Evolutionary conservation across 2,797 vertebrate species (phyloP).

Genomic region (Chelon auratus): DNA sequence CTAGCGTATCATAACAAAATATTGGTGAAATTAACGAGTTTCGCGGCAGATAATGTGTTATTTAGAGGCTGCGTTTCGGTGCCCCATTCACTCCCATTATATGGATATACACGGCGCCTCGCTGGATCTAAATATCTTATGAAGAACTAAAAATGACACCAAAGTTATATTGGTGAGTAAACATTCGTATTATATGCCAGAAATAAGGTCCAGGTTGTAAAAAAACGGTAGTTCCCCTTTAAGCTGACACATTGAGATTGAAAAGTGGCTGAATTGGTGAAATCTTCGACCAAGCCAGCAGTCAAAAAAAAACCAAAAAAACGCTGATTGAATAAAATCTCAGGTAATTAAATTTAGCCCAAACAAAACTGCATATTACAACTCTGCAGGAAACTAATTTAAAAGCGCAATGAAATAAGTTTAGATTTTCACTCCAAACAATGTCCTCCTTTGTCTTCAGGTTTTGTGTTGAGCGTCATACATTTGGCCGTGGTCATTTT

Average conservation of each 20-base stretch:
- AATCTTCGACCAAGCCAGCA: neutral
- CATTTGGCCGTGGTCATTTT: conserved; percentile 52
- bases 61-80: too few relatives aligned
- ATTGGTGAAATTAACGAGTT: too few relatives aligned
- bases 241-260: neutral
- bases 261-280: conserved; percentile 10
- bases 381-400: neutral
- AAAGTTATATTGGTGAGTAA: too few relatives aligned
- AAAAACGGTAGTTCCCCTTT: too few relatives aligned
- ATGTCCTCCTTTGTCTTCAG: conserved; percentile 23
- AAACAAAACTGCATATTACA: conserved; percentile 2
- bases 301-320: conserved; percentile 2
- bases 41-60: too few relatives aligned
- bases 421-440: conserved; percentile 16
- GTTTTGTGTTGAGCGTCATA: conserved; percentile 1
- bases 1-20: too few relatives aligned
- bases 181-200: too few relatives aligned
- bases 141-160: too few relatives aligned
- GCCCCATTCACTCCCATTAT: too few relatives aligned
- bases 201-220: too few relatives aligned
- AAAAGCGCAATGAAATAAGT: conserved; percentile 10
- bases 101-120: too few relatives aligned
- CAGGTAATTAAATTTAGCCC: neutral
- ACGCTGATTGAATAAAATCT: neutral
- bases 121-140: too few relatives aligned